Percentiles rank a stretch among this genome's conserved stretches.
phyloP scores from a whole-genome alignment of 2,888 invertebrate species.

The Acanthopleura granulata region DNA sequence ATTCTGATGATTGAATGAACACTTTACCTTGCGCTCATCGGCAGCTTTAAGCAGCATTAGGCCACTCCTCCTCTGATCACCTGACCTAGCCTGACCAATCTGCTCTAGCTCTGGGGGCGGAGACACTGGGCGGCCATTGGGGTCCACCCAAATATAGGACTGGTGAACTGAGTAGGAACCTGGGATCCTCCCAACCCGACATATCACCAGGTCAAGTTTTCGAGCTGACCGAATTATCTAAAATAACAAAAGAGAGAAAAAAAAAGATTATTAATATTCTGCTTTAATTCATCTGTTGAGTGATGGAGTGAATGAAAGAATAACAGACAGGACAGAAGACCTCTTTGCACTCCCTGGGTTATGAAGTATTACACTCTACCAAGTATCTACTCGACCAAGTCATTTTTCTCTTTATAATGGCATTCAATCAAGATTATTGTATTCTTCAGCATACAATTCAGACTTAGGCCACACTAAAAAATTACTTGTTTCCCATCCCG shows the following conservation, averaged over 20 bases:
- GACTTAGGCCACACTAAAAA: no score
- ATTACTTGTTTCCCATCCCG: no score
- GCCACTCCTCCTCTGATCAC: conserved; percentile 49
- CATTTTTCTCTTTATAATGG: no score
- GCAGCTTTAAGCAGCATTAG: conserved; percentile 56
- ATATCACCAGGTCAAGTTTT: conserved; percentile 54
- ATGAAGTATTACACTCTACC: no score
- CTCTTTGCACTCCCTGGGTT: no score
- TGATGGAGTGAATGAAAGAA: no score
- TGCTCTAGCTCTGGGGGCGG: conserved; percentile 80
- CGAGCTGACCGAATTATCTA: conserved; percentile 60
- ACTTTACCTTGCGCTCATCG: conserved; percentile 63
- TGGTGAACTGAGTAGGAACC: conserved; percentile 76
- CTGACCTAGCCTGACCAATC: conserved; percentile 36
- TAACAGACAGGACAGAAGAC: no score
- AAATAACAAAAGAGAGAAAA: conserved; percentile 18
- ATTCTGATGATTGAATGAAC: neutral
- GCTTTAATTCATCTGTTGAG: no score
- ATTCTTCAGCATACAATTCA: no score
- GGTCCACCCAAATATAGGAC: conserved; percentile 95
- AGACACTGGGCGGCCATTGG: conserved; percentile 86
- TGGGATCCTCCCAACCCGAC: conserved; percentile 63
- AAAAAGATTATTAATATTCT: neutral
- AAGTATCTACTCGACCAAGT: no score
- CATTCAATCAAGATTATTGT: no score